Conservation (phyloP, 2,888 invertebrate genomes). For the Lasioglossum lativentre region DNA sequence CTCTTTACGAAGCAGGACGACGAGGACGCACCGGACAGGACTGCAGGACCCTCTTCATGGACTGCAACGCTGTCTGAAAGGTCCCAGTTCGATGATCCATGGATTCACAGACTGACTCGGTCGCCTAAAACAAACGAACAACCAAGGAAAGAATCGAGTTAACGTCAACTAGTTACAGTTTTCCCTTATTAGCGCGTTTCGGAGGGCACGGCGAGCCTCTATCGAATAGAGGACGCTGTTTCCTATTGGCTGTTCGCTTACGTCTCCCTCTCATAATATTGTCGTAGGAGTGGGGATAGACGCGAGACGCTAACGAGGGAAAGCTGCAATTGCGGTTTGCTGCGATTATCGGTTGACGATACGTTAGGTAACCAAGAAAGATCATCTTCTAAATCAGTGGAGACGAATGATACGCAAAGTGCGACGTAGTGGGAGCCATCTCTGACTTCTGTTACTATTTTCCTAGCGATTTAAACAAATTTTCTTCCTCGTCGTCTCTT, state of each 20-base stretch:
- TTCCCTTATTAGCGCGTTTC: not conserved
- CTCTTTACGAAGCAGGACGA: constrained; percentile 94
- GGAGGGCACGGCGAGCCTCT: not conserved
- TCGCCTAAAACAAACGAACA: not conserved
- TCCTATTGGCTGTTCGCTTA: not conserved
- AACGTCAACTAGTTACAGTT: not conserved
- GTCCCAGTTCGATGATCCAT: constrained; percentile 21
- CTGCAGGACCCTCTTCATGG: constrained; percentile 93
- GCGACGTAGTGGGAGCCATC: no score
- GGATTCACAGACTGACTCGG: not conserved
- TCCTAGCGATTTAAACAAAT: no score
- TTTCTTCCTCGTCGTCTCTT: no score
- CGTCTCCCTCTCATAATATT: not conserved
- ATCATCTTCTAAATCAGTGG: not conserved
- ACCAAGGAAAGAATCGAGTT: not conserved
- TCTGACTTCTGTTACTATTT: no score
- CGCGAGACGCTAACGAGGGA: constrained; percentile 1
- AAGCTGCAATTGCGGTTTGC: not conserved
- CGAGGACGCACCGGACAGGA: constrained; percentile 94
- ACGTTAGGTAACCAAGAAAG: not conserved
- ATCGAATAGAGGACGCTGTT: not conserved
- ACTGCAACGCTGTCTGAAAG: constrained; percentile 94
- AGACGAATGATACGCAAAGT: not conserved
- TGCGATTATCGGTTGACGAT: not conserved
- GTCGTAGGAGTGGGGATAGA: not conserved